Percentiles rank a stretch among this genome's conserved stretches.
These are phyloP conservation scores for Zapus hudsonius DNA, from an alignment of 2,113 vertebrate species.

Conservation along the genomic window DNA sequence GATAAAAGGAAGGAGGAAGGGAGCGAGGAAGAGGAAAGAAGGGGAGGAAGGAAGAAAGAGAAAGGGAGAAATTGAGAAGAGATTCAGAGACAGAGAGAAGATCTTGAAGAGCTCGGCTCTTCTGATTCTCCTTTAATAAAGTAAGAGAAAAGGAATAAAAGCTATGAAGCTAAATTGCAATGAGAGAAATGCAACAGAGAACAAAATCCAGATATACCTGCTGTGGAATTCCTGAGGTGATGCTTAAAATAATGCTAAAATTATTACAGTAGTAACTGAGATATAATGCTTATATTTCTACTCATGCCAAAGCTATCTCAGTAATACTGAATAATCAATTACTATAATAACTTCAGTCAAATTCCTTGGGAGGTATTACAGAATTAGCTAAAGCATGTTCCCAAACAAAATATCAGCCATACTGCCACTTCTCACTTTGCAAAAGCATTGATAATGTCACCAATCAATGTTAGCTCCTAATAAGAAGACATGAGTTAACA, in stretches of 20 bases:
- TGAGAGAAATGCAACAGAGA: background rate
- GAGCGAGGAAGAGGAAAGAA: background rate
- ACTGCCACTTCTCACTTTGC: background rate
- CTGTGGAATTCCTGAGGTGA: background rate
- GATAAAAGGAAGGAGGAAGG: background rate
- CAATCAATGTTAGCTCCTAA: background rate
- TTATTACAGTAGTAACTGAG: background rate
- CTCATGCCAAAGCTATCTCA: background rate
- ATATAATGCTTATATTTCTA: conserved; percentile 31
- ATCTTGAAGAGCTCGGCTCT: conserved; percentile 16
- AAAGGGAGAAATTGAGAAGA: background rate
- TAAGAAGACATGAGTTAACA: background rate
- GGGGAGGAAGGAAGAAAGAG: background rate
- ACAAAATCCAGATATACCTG: background rate
- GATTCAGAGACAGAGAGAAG: background rate
- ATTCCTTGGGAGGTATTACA: background rate
- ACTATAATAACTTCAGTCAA: background rate
- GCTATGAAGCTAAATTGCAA: background rate
- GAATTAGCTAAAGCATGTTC: background rate
- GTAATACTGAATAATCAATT: background rate
- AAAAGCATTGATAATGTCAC: background rate
- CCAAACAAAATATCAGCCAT: background rate
- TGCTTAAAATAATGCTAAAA: conserved; percentile 31
- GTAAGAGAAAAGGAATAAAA: background rate
- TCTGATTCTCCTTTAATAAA: conserved; percentile 4